Evolutionary conservation across 2,113 vertebrate genomes (phyloP).

Genomic region (Hystrix cristata): DNA sequence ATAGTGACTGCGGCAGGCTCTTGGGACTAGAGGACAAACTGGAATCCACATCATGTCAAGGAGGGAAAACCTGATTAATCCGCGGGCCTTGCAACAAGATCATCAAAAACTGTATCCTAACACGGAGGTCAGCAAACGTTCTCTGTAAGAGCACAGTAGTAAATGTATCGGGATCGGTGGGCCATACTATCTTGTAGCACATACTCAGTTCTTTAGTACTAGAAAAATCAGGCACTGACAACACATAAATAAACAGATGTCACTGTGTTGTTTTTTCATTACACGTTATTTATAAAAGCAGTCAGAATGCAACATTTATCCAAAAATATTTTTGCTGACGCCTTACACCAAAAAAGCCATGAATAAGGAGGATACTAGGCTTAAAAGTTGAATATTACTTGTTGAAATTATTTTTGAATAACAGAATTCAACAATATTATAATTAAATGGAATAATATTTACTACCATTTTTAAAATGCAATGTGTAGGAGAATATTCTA

Average conservation of each 20-base stretch:
- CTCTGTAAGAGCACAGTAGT: neutral
- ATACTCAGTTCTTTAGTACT: neutral
- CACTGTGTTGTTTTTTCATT: neutral
- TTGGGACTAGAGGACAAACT: neutral
- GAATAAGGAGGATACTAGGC: neutral
- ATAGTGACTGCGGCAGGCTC: neutral
- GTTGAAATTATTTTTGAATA: neutral
- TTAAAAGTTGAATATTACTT: neutral
- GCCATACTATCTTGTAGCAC: neutral
- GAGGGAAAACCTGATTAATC: neutral
- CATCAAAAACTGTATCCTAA: neutral
- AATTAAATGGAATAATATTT: neutral
- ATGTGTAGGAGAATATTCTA: neutral
- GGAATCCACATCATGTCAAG: neutral
- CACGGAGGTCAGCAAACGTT: neutral
- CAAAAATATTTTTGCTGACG: neutral
- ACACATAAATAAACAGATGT: neutral
- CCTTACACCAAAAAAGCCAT: neutral
- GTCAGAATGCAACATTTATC: neutral
- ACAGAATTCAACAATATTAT: neutral
- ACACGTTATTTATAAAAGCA: neutral
- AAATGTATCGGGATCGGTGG: neutral
- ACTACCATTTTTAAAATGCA: neutral
- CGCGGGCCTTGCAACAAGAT: neutral
- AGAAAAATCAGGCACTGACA: neutral